Percentiles rank a stretch among this genome's conserved stretches.
phyloP scores from a whole-genome alignment of 2,888 invertebrate species.

The Sinodicranocentrus sp. region DNA sequence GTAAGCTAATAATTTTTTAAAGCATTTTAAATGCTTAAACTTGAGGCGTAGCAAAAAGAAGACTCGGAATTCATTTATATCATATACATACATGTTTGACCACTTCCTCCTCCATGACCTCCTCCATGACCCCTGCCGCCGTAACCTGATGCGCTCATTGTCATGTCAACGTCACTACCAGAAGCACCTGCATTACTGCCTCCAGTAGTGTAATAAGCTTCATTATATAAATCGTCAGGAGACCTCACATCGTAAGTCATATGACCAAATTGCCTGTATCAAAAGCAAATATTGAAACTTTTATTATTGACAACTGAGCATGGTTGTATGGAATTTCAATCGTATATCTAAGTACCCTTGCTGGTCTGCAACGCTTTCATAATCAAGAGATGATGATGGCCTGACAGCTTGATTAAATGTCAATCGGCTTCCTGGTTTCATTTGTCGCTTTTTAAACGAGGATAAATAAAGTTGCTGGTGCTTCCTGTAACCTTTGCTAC shows the following conservation, averaged over 20 bases:
- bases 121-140: constrained; percentile 62
- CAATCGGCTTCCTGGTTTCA: constrained; percentile 24
- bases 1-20: no score
- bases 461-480: constrained; percentile 51
- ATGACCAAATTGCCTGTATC: constrained; percentile 63
- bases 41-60: background rate
- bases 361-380: constrained; percentile 50
- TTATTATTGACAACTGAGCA: background rate
- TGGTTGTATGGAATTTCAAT: background rate
- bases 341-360: constrained; percentile 36
- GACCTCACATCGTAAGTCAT: constrained; percentile 68
- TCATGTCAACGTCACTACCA: constrained; percentile 60
- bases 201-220: constrained; percentile 12
- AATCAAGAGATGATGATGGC: constrained; percentile 16
- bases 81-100: constrained; percentile 31
- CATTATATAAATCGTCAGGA: constrained; percentile 47
- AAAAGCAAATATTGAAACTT: constrained; percentile 3
- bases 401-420: background rate
- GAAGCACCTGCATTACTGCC: background rate
- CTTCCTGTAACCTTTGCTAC: constrained; percentile 70
- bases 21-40: no score
- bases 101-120: constrained; percentile 63
- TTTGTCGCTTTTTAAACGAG: constrained; percentile 48
- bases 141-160: constrained; percentile 64
- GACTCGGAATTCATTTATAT: background rate